phyloP scores from a whole-genome alignment of 2,888 invertebrate species.

The Dynastes tityus region DNA sequence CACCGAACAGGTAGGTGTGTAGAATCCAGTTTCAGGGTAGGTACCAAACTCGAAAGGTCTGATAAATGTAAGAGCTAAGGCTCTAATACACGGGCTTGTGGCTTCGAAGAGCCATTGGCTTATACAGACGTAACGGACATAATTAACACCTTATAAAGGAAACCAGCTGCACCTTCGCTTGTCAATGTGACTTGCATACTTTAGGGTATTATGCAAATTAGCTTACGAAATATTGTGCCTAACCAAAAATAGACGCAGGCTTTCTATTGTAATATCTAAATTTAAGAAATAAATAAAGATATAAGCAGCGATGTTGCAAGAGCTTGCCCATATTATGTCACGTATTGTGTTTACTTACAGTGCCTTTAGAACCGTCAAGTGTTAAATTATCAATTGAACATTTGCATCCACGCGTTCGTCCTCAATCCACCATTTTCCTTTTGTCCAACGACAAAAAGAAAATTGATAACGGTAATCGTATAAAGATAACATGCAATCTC shows the following conservation, averaged over 20 bases:
- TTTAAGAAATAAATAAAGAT: not conserved
- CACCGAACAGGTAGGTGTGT: constrained; percentile 58
- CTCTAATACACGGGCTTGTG: constrained; percentile 5
- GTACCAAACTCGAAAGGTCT: constrained; percentile 33
- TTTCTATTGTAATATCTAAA: not conserved
- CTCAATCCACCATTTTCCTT: constrained; percentile 8
- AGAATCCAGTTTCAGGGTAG: constrained; percentile 51
- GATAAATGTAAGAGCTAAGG: constrained; percentile 47
- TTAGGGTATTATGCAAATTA: constrained; percentile 31
- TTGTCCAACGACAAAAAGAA: constrained; percentile 7
- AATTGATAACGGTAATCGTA: constrained; percentile 23
- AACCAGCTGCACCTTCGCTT: constrained; percentile 23
- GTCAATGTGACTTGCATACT: constrained; percentile 24
- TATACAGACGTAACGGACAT: constrained; percentile 22
- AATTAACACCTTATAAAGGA: constrained; percentile 43
- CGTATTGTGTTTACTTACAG: not conserved
- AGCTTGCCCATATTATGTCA: too few relatives aligned
- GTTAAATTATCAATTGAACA: constrained; percentile 15
- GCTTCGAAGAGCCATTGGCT: constrained; percentile 29
- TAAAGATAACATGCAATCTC: constrained; percentile 35
- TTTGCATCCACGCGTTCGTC: constrained; percentile 9
- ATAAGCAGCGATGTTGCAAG: too few relatives aligned
- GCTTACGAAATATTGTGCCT: not conserved
- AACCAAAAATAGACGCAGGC: too few relatives aligned
- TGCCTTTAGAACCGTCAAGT: not conserved